Conservation (phyloP, 2,888 invertebrate genomes). For the Julus scandinavius region DNA sequence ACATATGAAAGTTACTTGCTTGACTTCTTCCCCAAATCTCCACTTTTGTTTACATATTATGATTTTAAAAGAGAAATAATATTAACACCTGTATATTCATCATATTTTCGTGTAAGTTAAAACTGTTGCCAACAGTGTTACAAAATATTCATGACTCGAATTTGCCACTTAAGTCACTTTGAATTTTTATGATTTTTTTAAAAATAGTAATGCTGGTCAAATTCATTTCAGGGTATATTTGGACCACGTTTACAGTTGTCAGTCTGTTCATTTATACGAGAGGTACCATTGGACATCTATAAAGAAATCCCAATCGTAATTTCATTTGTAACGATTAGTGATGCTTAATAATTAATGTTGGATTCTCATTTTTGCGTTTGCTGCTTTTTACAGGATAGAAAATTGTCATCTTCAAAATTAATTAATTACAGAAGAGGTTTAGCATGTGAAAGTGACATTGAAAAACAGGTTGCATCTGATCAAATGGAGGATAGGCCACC, state of each 20-base stretch:
- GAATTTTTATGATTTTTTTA: too few relatives aligned
- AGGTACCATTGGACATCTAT: conserved; percentile 4
- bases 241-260: neutral
- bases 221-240: conserved; percentile 15
- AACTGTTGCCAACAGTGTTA: neutral
- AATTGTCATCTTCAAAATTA: neutral
- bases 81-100: neutral
- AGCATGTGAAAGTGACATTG: neutral
- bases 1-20: conserved; percentile 6
- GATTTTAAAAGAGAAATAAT: neutral
- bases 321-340: neutral
- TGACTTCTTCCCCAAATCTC: neutral
- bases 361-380: neutral
- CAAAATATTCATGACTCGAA: neutral
- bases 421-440: neutral
- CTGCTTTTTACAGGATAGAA: neutral
- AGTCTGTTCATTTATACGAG: neutral
- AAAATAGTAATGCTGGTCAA: too few relatives aligned
- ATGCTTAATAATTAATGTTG: neutral
- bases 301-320: neutral
- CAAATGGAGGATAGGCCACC: conserved; percentile 45
- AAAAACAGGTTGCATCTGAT: neutral
- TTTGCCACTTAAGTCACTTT: too few relatives aligned
- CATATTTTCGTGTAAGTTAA: neutral
- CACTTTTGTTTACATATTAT: neutral